Base-by-base conservation (phyloP, 2,113 vertebrate species). In the Phyllostomus hastatus region DNA sequence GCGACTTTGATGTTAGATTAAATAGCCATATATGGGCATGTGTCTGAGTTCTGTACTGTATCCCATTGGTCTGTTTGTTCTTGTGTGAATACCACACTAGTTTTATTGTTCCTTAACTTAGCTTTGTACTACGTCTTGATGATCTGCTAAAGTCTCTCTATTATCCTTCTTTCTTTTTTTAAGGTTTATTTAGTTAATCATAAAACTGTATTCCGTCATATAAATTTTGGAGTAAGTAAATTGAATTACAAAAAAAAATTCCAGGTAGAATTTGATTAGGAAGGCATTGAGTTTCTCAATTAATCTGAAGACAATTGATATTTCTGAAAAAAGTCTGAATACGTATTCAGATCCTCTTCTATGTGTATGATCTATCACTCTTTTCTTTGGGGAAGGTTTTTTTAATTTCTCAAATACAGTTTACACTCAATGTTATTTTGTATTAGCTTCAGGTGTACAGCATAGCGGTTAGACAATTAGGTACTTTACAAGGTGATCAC, bases 161-260 rank as follows among this genome's bases (percentile, higher is more conserved):
- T 87, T 84, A 85, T 9, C 14, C 24, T 38, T 48, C 64, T 70
- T 91, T 78, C 35, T 85, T 69, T 92, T 87, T 83, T 41, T 48
- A 80, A 90, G 33, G 33, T 50, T 61, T 67, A n/a, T 28, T 84
- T 94, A 88, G 35, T 19, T 81, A 78, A 50, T 78, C 31, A 76
- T 28, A 57, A 38, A 61, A 83, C 41, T 70, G 14, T 66, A 16
- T 50, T 86, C 10, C 38, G 61, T 93, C 35, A 67, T 69, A 69
- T 57, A 83, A 94, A 80, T 80, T 57, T 79, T 61, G 22, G 9
- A 94, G 38, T 26, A 86, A 90, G 57, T 95, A 80, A 76, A 85
- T 19, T 57, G 57, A 85, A 76, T 66, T 72, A 10, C 79, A 91
- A 15, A 91, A 70, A 81, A 43, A 67, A 31, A 15, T 48, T 59